phyloP scores from a whole-genome alignment of 37 sponge, comb jelly and placozoan species.

The Spongilla lacustris region DNA sequence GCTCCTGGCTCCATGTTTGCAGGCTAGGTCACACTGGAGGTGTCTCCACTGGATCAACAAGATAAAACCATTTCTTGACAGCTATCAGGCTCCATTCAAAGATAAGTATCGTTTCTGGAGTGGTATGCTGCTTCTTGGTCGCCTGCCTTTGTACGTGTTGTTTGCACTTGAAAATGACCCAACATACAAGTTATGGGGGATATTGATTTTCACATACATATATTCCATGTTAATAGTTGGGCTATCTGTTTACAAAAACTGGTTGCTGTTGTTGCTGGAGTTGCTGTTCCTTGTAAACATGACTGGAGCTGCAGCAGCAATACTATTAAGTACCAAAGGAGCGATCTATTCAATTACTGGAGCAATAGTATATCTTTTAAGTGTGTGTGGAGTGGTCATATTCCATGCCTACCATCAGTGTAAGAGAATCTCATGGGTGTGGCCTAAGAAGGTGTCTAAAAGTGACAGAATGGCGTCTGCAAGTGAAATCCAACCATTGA shows the following conservation, averaged over 20 bases:
- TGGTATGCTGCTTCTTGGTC: conserved; percentile 3
- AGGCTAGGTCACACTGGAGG: conserved; percentile 1
- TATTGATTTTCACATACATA: not conserved
- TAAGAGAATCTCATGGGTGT: no score
- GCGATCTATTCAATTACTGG: not conserved
- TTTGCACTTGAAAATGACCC: conserved; percentile 3
- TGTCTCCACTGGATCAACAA: not conserved
- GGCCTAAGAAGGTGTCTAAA: no score
- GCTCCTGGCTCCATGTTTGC: not conserved
- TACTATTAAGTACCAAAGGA: not conserved
- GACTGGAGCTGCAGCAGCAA: not conserved
- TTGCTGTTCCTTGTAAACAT: not conserved
- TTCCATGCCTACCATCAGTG: not conserved
- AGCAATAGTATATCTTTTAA: not conserved
- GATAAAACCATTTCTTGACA: conserved; percentile 3
- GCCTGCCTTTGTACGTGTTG: not conserved
- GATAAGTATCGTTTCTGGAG: conserved; percentile 19
- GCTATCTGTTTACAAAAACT: not conserved
- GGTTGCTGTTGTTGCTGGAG: not conserved
- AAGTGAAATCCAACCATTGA: no score
- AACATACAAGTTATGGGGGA: not conserved
- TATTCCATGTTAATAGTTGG: not conserved
- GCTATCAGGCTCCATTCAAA: conserved; percentile 5
- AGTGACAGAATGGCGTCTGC: no score
- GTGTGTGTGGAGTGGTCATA: not conserved